These are phyloP conservation scores for Cephus spinipes DNA, from an alignment of 2,888 invertebrate species.

Conservation along the genomic window DNA sequence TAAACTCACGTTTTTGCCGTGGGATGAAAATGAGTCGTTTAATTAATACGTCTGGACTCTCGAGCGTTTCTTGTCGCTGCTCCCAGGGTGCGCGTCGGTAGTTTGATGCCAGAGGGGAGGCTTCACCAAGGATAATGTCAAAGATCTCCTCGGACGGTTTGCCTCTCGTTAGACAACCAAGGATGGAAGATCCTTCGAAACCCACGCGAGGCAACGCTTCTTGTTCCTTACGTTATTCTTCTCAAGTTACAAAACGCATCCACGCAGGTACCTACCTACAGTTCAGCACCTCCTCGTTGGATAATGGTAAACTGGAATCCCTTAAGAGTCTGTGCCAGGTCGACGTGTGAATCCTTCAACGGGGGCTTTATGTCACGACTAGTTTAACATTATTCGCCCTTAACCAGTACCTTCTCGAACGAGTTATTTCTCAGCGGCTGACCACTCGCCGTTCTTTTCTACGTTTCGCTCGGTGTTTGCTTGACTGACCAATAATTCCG, in stretches of 20 bases:
- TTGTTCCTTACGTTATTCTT: neutral
- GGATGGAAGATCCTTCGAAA: neutral
- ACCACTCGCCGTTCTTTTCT: neutral
- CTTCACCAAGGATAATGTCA: neutral
- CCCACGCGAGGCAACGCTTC: neutral
- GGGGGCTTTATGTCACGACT: neutral
- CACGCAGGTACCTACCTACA: neutral
- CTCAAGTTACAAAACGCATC: neutral
- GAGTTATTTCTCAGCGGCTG: neutral
- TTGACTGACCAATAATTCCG: neutral
- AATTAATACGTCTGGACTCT: conserved; percentile 65
- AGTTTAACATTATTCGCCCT: neutral
- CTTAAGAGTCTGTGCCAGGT: neutral
- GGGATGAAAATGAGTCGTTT: conserved; percentile 66
- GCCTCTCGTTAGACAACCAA: neutral
- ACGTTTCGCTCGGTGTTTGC: neutral
- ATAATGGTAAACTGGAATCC: neutral
- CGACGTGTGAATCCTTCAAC: neutral
- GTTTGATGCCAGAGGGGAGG: neutral
- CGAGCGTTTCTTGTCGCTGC: conserved; percentile 44
- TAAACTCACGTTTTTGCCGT: conserved; percentile 59
- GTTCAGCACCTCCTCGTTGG: neutral
- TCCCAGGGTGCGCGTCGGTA: conserved; percentile 2
- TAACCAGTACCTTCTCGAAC: neutral
- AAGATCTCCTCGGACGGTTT: neutral